Conservation (phyloP, 2,888 invertebrate species). For the Caenorhabditis sp. region DNA sequence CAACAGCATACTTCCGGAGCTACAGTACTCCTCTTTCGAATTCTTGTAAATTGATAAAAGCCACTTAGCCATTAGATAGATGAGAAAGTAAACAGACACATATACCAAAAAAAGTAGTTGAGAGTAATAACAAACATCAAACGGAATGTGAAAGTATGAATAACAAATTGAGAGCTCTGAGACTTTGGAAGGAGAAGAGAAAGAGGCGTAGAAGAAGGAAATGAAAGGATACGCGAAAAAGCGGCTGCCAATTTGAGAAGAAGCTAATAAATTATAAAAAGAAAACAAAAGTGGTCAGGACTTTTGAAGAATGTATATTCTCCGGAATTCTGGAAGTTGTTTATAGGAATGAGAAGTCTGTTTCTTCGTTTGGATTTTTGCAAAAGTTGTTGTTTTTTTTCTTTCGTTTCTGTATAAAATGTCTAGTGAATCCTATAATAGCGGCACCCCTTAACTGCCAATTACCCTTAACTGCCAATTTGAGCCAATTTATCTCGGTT, state of each 20-base stretch:
- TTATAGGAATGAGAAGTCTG: too few relatives aligned
- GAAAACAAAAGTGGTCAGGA: not conserved
- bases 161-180: slow-evolving; percentile 52
- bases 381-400: not conserved
- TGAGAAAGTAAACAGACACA: not conserved
- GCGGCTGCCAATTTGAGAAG: slow-evolving; percentile 20
- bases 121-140: slow-evolving; percentile 56
- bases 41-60: not conserved
- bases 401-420: not conserved
- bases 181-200: slow-evolving; percentile 23
- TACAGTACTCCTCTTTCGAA: not conserved
- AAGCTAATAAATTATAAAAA: slow-evolving; percentile 29
- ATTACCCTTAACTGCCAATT: too few relatives aligned
- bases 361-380: not conserved
- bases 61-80: slow-evolving; percentile 1
- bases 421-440: not conserved
- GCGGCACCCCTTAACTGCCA: too few relatives aligned
- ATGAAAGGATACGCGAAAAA: slow-evolving; percentile 3
- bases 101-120: slow-evolving; percentile 23
- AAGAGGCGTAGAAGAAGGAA: slow-evolving; percentile 19
- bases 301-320: not conserved
- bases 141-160: slow-evolving; percentile 58
- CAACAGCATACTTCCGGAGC: not conserved
- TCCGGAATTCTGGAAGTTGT: not conserved
- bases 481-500: too few relatives aligned